Evolutionary conservation across 2,113 vertebrate genomes (phyloP).

Genomic region (Engystomops pustulosus): DNA sequence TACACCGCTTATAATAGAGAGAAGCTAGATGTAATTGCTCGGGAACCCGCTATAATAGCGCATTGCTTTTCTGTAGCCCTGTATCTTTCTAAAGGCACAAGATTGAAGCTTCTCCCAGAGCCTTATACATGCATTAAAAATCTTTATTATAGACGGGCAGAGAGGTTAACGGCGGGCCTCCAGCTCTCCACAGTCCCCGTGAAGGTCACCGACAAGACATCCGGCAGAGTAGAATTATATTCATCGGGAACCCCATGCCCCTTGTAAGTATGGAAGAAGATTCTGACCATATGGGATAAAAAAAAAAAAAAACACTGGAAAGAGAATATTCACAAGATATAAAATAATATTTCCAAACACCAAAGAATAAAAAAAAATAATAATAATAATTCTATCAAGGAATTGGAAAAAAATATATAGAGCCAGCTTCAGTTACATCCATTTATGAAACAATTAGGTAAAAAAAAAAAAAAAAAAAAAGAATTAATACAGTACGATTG

Average conservation of each 20-base stretch:
- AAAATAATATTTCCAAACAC: neutral
- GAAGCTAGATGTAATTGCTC: slow-evolving; percentile 2
- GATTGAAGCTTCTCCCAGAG: neutral
- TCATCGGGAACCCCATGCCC: neutral
- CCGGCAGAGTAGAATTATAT: neutral
- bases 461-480: too few species aligned
- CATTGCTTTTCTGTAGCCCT: neutral
- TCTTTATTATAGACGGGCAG: slow-evolving; percentile 9
- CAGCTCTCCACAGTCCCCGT: neutral
- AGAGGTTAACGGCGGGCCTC: neutral
- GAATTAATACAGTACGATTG: too few species aligned
- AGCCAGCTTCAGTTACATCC: too few species aligned
- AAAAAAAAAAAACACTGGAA: neutral
- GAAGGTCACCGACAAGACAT: neutral
- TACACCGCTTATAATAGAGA: neutral
- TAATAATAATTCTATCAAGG: too few species aligned
- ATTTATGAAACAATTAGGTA: too few species aligned
- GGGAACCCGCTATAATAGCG: neutral
- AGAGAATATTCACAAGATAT: too few species aligned
- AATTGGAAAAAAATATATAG: too few species aligned
- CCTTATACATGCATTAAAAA: slow-evolving; percentile 29
- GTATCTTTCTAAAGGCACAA: slow-evolving; percentile 16
- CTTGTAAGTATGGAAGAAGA: neutral
- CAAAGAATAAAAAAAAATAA: too few species aligned
- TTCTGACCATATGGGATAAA: neutral